Base-by-base conservation (phyloP, 2,113 vertebrate species). In the Micronisus gabar region DNA sequence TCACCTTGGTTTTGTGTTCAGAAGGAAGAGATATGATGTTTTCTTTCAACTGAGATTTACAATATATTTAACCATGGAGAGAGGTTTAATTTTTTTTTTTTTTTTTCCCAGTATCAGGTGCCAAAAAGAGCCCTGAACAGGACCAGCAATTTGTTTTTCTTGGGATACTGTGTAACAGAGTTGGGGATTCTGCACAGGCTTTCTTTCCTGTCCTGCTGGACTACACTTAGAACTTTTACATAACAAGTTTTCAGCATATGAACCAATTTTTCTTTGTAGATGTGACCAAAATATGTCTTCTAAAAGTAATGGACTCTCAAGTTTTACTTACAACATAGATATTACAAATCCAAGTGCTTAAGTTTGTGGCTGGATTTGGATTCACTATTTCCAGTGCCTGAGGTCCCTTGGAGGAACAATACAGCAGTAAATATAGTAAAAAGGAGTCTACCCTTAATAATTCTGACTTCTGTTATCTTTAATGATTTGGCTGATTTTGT, bases 41-140 rank as follows among this genome's bases (percentile, higher is more conserved):
- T 82, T 80, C n/a, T 45, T 93, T 67, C 29, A n/a, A n/a, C 8
- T 50, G 36, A 43, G 17, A 11, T 88, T 85, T 63, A 67, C 14
- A 45, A 11, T 55, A 45, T 7, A 2, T 43, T 86, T 82, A 56
- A 75, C 15, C 17, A 19, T 15, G 8, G 11, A 68, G 5, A 58
- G 6, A 36, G 6, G 14, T 26, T 14, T 53, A 14, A 15, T 11
- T 11, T 9, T 6, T 6, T 5, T 18, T 1, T 21, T 1, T 1
- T 11, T 43, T 22, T 22, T 14, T 13, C 2, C 38, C 41, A 70
- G 13, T 34, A 55, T 58, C 9, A 72, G 15, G 34, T 50, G 34
- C 20, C 58, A 29, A 53, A 78, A 83, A 89, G 11, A 72, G 6
- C 11, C 52, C 38, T 63, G n/a, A 86, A 72, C 8, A 47, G 8